These are phyloP conservation scores for Torymus texanus DNA, from an alignment of 2,888 invertebrate genomes.

Conservation along the genomic window DNA sequence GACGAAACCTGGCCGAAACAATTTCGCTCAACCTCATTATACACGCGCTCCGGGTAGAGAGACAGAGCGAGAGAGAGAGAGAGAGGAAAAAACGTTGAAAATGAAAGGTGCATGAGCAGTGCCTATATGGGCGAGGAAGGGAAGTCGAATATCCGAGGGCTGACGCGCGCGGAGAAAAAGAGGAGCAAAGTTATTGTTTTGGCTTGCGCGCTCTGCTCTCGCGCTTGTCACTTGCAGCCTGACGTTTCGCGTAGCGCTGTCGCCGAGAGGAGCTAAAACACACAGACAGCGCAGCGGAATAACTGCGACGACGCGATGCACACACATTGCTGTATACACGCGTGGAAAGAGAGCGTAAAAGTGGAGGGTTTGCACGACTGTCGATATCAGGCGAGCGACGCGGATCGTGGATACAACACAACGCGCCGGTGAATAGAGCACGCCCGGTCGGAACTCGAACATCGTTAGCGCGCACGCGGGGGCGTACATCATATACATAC, in stretches of 20 bases:
- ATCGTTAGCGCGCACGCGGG: constrained; percentile 55
- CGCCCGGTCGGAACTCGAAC: not conserved
- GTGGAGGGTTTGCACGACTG: constrained; percentile 57
- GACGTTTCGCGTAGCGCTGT: constrained; percentile 10
- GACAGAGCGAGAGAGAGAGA: no score
- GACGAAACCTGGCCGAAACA: not conserved
- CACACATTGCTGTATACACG: no score
- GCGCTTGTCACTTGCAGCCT: constrained; percentile 50
- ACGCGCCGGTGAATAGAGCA: not conserved
- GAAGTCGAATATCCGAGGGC: constrained; percentile 21
- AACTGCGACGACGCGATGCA: no score
- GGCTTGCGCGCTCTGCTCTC: constrained; percentile 11
- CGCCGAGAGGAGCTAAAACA: no score
- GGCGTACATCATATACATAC: no score
- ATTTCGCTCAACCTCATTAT: constrained; percentile 2
- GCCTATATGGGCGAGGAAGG: constrained; percentile 2
- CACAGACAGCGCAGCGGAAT: no score
- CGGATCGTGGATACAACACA: constrained; percentile 58
- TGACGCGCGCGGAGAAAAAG: constrained; percentile 39
- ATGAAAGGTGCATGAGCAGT: not conserved
- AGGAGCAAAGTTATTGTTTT: constrained; percentile 53
- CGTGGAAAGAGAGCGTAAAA: not conserved
- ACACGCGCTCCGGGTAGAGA: not conserved
- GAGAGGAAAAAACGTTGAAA: not conserved
- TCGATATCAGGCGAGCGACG: constrained; percentile 67